Evolutionary conservation across 2,113 vertebrate genomes (phyloP).

Genomic region (Mustelus asterias): DNA sequence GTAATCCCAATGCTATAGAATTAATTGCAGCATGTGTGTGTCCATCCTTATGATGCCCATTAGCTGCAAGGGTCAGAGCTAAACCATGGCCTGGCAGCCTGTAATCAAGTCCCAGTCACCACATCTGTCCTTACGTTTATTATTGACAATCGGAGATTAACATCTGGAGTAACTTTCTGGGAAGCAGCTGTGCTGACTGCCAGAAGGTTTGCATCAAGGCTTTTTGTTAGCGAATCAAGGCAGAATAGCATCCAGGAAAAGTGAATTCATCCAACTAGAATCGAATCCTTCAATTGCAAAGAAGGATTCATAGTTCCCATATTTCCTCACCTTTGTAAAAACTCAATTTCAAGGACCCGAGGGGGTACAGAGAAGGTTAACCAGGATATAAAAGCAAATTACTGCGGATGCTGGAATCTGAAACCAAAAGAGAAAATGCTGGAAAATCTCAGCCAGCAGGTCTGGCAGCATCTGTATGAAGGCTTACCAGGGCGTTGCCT

Average conservation of each 20-base stretch:
- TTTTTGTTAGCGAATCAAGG: neutral
- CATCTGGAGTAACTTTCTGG: neutral
- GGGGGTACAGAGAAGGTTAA: no score
- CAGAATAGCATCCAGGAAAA: neutral
- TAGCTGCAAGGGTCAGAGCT: neutral
- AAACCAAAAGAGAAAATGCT: no score
- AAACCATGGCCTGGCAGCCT: neutral
- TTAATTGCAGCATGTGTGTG: neutral
- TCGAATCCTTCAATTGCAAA: neutral
- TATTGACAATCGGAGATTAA: slow-evolving; percentile 18
- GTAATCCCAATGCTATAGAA: neutral
- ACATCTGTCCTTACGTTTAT: neutral
- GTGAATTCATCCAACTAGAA: neutral
- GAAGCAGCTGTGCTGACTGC: neutral
- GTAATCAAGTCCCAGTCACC: neutral
- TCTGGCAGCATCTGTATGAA: no score
- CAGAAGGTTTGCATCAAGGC: neutral
- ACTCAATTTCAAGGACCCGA: neutral
- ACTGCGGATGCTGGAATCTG: no score
- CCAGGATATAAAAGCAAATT: no score
- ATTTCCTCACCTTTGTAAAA: neutral
- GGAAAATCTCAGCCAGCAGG: no score
- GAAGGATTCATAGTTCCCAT: neutral
- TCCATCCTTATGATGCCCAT: neutral
- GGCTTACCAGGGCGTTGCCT: no score